Percentiles rank a stretch among this genome's conserved stretches.
Conservation (phyloP, 2,888 invertebrate species). For the Melipona bicolor region DNA sequence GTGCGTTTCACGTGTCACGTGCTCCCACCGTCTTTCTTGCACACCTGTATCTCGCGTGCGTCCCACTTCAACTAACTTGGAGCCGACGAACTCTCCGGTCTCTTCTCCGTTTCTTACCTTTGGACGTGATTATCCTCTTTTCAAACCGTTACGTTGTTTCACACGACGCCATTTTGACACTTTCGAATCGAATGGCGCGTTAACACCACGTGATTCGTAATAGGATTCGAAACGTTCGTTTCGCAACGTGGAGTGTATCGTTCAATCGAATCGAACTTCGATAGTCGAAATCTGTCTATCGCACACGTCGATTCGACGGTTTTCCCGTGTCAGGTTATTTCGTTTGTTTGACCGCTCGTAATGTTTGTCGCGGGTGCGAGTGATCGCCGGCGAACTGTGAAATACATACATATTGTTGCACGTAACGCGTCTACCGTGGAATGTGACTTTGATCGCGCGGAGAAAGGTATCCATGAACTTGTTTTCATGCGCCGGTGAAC, state of each 20-base stretch:
- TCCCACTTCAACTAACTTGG: slow-evolving; percentile 23
- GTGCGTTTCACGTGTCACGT: slow-evolving; percentile 67
- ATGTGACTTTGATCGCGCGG: slow-evolving; percentile 20
- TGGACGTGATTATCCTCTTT: slow-evolving; percentile 12
- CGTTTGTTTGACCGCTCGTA: background rate
- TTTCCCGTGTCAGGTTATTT: background rate
- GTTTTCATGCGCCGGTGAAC: slow-evolving; percentile 61
- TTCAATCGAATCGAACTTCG: background rate
- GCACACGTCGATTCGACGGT: background rate
- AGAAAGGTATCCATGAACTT: slow-evolving; percentile 46
- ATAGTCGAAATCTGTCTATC: background rate
- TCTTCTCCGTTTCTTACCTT: slow-evolving; percentile 16
- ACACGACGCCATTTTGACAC: background rate
- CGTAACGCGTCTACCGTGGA: background rate
- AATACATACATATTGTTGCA: background rate
- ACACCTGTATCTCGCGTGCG: slow-evolving; percentile 41
- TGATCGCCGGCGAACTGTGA: background rate
- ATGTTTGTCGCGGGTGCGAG: background rate
- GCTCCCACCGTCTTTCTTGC: slow-evolving; percentile 54
- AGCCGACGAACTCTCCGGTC: slow-evolving; percentile 8
- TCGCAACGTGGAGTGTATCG: too few species aligned
- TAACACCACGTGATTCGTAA: background rate
- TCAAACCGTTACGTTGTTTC: slow-evolving; percentile 15
- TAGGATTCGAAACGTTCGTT: background rate
- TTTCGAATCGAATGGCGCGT: background rate